Percentiles rank a stretch among this genome's conserved stretches.
These are phyloP conservation scores for Chymomyza fuscimana DNA, from an alignment of 2,888 invertebrate genomes.

Conservation along the genomic window DNA sequence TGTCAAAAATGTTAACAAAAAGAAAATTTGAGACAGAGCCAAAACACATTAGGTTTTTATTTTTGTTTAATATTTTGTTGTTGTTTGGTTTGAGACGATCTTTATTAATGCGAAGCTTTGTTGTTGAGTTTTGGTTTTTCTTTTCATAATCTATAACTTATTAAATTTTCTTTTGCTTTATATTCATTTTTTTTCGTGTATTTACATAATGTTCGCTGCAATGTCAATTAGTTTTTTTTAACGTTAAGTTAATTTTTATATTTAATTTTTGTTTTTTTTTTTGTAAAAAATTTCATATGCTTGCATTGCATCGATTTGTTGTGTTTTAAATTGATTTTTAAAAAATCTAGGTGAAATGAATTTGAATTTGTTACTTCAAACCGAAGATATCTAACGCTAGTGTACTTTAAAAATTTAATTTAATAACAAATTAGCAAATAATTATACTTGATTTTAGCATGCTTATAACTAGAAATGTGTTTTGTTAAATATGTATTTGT, in stretches of 20 bases:
- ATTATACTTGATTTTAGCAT: conserved; percentile 22
- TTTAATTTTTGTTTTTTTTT: conserved; percentile 12
- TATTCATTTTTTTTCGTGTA: conserved; percentile 40
- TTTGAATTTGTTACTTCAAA: conserved; percentile 8
- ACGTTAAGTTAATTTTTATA: conserved; percentile 13
- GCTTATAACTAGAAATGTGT: conserved; percentile 30
- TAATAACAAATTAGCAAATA: conserved; percentile 42
- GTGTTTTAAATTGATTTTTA: conserved; percentile 43
- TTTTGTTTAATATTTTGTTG: conserved; percentile 15
- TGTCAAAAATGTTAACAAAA: too few relatives aligned
- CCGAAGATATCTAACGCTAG: neutral
- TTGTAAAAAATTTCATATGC: conserved; percentile 32
- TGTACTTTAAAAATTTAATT: conserved; percentile 2
- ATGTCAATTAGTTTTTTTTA: conserved; percentile 38
- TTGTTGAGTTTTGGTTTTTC: conserved; percentile 37
- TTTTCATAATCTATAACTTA: conserved; percentile 4
- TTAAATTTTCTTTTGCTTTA: conserved; percentile 22
- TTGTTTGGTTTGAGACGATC: conserved; percentile 57
- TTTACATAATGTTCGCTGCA: conserved; percentile 49
- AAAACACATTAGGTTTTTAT: conserved; percentile 13
- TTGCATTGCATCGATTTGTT: conserved; percentile 42
- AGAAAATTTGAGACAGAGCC: neutral
- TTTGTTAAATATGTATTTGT: conserved; percentile 11
- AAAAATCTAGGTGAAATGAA: conserved; percentile 51
- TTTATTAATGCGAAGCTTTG: conserved; percentile 64